Percentiles rank a stretch among this genome's conserved stretches.
Conservation (phyloP, 2,797 vertebrate species). For the Myotis pilosus region DNA sequence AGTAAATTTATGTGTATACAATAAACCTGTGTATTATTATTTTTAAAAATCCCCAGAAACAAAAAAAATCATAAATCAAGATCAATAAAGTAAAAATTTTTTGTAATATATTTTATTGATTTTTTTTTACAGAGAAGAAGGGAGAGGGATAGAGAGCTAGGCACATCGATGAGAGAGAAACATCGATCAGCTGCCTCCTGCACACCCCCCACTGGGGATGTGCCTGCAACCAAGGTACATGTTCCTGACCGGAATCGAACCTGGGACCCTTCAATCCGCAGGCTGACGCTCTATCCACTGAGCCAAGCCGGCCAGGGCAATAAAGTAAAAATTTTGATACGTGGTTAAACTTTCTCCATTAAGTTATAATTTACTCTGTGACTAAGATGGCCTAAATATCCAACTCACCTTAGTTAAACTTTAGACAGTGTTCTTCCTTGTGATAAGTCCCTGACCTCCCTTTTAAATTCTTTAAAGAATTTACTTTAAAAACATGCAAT, state of each 20-base stretch:
- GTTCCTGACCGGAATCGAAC: no score
- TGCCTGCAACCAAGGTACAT: no score
- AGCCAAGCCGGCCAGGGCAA: background rate
- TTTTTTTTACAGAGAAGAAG: no score
- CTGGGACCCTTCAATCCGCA: no score
- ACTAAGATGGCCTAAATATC: background rate
- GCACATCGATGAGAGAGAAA: no score
- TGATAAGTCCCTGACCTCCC: background rate
- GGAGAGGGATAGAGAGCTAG: no score
- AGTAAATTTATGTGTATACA: background rate
- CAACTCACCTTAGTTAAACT: background rate
- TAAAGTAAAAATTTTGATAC: background rate
- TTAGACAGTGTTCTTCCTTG: background rate
- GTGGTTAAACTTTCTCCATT: background rate
- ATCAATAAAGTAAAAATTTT: background rate
- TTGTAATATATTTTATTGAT: no score
- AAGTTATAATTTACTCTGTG: background rate
- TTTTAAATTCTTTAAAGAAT: background rate
- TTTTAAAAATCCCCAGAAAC: background rate
- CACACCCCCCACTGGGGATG: no score
- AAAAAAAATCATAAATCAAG: background rate
- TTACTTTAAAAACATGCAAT: background rate
- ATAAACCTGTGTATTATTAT: background rate
- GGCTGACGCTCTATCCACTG: no score
- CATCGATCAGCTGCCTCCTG: no score